Percentiles rank a stretch among this genome's conserved stretches.
phyloP scores from a whole-genome alignment of 92 coral and sea anemone species.

The Epizoanthus rinbou region DNA sequence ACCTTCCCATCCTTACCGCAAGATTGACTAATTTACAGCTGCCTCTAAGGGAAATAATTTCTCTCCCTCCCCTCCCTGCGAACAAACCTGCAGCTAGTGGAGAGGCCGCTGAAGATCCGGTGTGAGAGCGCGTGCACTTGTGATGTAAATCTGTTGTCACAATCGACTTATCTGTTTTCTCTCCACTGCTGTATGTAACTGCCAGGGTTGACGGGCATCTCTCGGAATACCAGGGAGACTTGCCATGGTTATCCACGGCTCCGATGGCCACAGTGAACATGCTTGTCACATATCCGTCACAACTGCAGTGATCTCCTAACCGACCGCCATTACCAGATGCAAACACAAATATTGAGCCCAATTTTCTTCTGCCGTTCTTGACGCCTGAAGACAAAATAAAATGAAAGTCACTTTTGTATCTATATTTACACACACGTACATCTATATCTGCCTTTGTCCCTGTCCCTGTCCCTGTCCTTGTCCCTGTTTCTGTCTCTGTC shows the following conservation, averaged over 20 bases:
- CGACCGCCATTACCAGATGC: conserved; percentile 98
- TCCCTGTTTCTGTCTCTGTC: no score
- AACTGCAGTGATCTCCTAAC: conserved; percentile 89
- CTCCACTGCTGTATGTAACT: conserved; percentile 95
- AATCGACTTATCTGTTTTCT: conserved; percentile 69
- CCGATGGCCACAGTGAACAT: conserved; percentile 92
- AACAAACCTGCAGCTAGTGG: conserved; percentile 97
- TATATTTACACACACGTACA: background rate
- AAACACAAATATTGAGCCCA: conserved; percentile 99
- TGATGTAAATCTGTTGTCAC: conserved; percentile 88
- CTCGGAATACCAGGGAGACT: conserved; percentile 98
- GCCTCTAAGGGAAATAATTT: background rate
- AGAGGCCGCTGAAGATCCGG: conserved; percentile 99
- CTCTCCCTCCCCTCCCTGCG: background rate
- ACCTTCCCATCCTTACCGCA: no score
- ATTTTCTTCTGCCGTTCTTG: conserved; percentile 83
- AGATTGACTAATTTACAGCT: no score
- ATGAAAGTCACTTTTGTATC: background rate
- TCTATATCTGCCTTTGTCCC: no score
- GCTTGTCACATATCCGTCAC: conserved; percentile 99
- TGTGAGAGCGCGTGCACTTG: conserved; percentile 82
- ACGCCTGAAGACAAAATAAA: conserved; percentile 61
- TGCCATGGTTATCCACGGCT: conserved; percentile 92
- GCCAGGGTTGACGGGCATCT: conserved; percentile 96
- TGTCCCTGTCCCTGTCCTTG: no score